Evolutionary conservation across 2,113 vertebrate species (phyloP), one percentile per base, ranked within the genome.

Genomic region (Zapornia atra): DNA sequence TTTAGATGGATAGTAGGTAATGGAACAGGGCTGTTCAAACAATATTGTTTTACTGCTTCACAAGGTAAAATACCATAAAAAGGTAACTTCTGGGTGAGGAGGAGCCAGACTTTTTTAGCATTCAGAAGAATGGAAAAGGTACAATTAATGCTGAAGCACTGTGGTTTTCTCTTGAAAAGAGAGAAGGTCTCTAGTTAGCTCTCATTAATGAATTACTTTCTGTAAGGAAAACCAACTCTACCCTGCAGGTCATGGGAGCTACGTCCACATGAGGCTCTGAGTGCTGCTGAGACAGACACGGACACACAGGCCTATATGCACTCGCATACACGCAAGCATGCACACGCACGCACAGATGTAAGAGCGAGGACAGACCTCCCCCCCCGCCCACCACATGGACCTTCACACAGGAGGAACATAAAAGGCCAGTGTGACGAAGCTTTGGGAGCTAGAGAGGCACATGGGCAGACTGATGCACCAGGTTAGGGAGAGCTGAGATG

Each of bases 261-360:
- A 44, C 70, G 19, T n/a, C 13, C 26, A n/a, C 1, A 1, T 13
- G 34, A 13, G 12, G 20, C 28, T 86, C 31, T 63, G 71, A 46
- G 60, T 15, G 31, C 6, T 59, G 28, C 44, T 12, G 53, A 73
- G 63, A 28, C 4, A 65, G 54, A 31, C 18, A 33, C 5, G 28
- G n/a, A 38, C 4, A 22, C 18, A 7, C 2, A 25, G 20, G 19
- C 5, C 1, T 25, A 20, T 4, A 42, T 11, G 42, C 29, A 31
- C 26, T 12, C 25, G 40, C 6, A 18, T 4, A 9, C 8, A 3
- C 5, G 2, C 25, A 56, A 51, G 33, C 18, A 1, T 1, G 2
- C 34, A 15, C 38, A n/a, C 2, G 5, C 18, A n/a, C 14, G 36
- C 19, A 28, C 3, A 64, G 33, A 12, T 12, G 12, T 7, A 71